phyloP scores from a whole-genome alignment of 2,888 invertebrate genomes.

The Meloe dianella region DNA sequence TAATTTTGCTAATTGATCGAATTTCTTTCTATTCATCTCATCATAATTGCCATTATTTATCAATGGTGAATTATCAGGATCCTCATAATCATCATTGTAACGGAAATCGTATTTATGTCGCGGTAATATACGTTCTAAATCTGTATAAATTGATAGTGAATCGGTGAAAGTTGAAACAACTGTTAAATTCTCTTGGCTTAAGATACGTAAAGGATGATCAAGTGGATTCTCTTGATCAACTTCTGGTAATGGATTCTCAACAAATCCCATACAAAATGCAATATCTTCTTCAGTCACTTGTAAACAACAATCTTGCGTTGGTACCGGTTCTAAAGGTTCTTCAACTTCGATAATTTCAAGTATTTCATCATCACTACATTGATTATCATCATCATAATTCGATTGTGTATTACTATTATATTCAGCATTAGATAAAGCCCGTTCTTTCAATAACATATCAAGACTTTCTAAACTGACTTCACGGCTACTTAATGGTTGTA shows the following conservation, averaged over 20 bases:
- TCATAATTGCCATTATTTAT: slow-evolving; percentile 50
- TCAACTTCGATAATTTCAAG: slow-evolving; percentile 82
- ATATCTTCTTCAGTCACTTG: slow-evolving; percentile 95
- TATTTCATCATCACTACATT: slow-evolving; percentile 70
- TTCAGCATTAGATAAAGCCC: slow-evolving; percentile 62
- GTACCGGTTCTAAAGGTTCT: slow-evolving; percentile 81
- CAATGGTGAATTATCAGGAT: slow-evolving; percentile 56
- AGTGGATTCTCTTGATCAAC: slow-evolving; percentile 73
- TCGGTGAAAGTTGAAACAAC: slow-evolving; percentile 90
- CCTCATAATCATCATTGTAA: slow-evolving; percentile 65
- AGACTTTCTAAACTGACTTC: slow-evolving; percentile 85
- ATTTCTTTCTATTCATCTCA: slow-evolving; percentile 63
- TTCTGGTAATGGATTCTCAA: slow-evolving; percentile 74
- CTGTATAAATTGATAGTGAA: slow-evolving; percentile 70
- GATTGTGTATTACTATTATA: slow-evolving; percentile 52
- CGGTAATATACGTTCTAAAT: slow-evolving; percentile 70
- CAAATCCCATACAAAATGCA: slow-evolving; percentile 78
- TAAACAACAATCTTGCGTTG: slow-evolving; percentile 84
- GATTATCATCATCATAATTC: slow-evolving; percentile 43
- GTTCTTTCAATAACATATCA: slow-evolving; percentile 76
- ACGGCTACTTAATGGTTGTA: slow-evolving; percentile 79
- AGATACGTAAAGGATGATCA: slow-evolving; percentile 85
- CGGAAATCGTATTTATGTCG: slow-evolving; percentile 67
- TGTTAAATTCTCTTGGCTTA: slow-evolving; percentile 90
- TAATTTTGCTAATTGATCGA: slow-evolving; percentile 81